Conservation (phyloP, 2,888 invertebrate genomes). For the Lycaena phlaeas region DNA sequence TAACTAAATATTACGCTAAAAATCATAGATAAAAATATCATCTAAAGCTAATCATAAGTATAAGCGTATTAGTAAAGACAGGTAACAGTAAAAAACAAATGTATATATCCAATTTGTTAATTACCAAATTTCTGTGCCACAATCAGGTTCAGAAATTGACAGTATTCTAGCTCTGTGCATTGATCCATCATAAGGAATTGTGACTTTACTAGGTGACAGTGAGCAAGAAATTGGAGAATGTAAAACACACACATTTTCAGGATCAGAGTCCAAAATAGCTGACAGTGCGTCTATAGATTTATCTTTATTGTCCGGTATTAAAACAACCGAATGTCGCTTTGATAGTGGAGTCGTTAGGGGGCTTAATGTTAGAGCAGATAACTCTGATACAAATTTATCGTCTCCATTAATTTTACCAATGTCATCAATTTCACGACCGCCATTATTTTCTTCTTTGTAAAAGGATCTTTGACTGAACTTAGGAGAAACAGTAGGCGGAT, state of each 20-base stretch:
- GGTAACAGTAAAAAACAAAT: slow-evolving; percentile 21
- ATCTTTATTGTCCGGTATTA: slow-evolving; percentile 50
- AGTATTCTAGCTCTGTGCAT: slow-evolving; percentile 78
- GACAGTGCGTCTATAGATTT: slow-evolving; percentile 54
- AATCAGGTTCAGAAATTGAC: slow-evolving; percentile 74
- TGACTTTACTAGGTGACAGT: slow-evolving; percentile 71
- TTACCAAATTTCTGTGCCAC: slow-evolving; percentile 84
- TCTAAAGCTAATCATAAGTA: slow-evolving; percentile 10
- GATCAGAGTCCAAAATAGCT: slow-evolving; percentile 64
- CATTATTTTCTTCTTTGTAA: slow-evolving; percentile 41
- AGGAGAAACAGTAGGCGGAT: slow-evolving; percentile 77
- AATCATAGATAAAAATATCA: slow-evolving; percentile 1
- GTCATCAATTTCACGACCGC: slow-evolving; percentile 40
- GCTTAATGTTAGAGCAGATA: slow-evolving; percentile 56
- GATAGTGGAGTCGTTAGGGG: slow-evolving; percentile 55
- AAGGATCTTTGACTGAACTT: slow-evolving; percentile 52
- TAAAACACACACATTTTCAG: slow-evolving; percentile 51
- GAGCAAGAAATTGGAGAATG: slow-evolving; percentile 64
- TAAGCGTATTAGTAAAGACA: slow-evolving; percentile 25
- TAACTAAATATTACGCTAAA: slow-evolving; percentile 1
- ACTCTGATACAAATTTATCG: slow-evolving; percentile 49
- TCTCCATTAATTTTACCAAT: slow-evolving; percentile 28
- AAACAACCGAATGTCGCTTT: slow-evolving; percentile 53
- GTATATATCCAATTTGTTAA: slow-evolving; percentile 3
- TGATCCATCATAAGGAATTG: slow-evolving; percentile 74